Percentiles rank a stretch among this genome's conserved stretches.
Conservation (phyloP, 2,888 invertebrate species). For the Aphidius colemani region DNA sequence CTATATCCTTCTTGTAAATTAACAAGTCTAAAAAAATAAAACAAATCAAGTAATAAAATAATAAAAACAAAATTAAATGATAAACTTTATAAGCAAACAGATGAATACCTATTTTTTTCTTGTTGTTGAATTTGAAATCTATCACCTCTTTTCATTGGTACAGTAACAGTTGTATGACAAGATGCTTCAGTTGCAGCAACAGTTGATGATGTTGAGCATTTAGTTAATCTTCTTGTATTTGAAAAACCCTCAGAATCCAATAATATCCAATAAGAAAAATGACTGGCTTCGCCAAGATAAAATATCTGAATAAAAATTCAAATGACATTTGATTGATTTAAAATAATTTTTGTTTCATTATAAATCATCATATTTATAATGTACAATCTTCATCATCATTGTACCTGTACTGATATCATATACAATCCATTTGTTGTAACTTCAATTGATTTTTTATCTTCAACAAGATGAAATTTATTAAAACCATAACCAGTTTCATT, state of each 20-base stretch:
- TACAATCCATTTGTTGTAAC: conserved; percentile 52
- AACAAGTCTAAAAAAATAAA: conserved; percentile 42
- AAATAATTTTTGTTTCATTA: background rate
- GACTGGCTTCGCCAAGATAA: conserved; percentile 47
- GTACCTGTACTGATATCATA: conserved; percentile 55
- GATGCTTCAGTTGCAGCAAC: conserved; percentile 49
- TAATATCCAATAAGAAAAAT: conserved; percentile 53
- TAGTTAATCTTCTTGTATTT: conserved; percentile 43
- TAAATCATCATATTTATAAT: background rate
- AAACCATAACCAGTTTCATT: conserved; percentile 49
- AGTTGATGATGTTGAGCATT: conserved; percentile 49
- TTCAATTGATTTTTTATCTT: conserved; percentile 54
- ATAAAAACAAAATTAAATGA: background rate
- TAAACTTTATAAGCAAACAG: background rate
- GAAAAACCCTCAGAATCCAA: conserved; percentile 49
- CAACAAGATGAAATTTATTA: conserved; percentile 53
- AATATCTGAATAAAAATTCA: conserved; percentile 42
- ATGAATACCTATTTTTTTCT: conserved; percentile 47
- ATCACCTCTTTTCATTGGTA: conserved; percentile 45
- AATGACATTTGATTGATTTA: background rate
- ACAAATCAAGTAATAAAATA: background rate
- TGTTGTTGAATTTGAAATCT: conserved; percentile 51
- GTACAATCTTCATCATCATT: conserved; percentile 8
- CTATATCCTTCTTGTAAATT: conserved; percentile 54
- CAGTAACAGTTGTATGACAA: conserved; percentile 51